Conservation (phyloP, 2,797 vertebrate genomes). For the Poeciliopsis paucimaculata region DNA sequence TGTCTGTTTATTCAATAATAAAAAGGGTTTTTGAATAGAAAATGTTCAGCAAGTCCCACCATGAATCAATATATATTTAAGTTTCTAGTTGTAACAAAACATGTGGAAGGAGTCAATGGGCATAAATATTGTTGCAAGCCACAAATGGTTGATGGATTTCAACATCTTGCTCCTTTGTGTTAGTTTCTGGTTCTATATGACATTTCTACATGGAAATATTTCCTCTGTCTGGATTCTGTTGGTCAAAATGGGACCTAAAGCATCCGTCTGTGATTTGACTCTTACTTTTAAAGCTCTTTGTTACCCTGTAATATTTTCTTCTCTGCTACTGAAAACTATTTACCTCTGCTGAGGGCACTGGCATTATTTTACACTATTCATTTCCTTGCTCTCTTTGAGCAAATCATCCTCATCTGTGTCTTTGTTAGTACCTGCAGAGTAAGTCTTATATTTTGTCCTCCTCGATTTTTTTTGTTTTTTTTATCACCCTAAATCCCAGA, state of each 20-base stretch:
- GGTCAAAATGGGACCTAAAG: slow-evolving; percentile 5
- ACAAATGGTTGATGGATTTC: background rate
- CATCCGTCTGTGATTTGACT: slow-evolving; percentile 42
- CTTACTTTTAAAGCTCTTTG: slow-evolving; percentile 37
- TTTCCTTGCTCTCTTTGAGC: slow-evolving; percentile 37
- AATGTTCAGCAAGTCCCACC: background rate
- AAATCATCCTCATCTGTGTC: slow-evolving; percentile 54
- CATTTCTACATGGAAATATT: background rate
- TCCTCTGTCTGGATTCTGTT: background rate
- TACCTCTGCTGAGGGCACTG: slow-evolving; percentile 43
- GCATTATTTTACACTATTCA: slow-evolving; percentile 34
- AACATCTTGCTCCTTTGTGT: background rate
- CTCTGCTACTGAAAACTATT: slow-evolving; percentile 41
- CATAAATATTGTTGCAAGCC: background rate
- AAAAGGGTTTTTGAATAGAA: background rate
- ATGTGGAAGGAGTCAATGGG: background rate
- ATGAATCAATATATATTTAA: background rate
- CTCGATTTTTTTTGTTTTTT: slow-evolving; percentile 48
- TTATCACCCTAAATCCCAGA: slow-evolving; percentile 88
- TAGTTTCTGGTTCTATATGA: background rate
- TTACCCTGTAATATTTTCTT: slow-evolving; percentile 52
- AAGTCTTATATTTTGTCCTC: slow-evolving; percentile 79
- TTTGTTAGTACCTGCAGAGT: slow-evolving; percentile 81
- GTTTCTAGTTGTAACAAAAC: background rate
- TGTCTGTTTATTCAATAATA: background rate